Base-by-base conservation (phyloP, 2,888 invertebrate species). In the Anthophora plumipes region DNA sequence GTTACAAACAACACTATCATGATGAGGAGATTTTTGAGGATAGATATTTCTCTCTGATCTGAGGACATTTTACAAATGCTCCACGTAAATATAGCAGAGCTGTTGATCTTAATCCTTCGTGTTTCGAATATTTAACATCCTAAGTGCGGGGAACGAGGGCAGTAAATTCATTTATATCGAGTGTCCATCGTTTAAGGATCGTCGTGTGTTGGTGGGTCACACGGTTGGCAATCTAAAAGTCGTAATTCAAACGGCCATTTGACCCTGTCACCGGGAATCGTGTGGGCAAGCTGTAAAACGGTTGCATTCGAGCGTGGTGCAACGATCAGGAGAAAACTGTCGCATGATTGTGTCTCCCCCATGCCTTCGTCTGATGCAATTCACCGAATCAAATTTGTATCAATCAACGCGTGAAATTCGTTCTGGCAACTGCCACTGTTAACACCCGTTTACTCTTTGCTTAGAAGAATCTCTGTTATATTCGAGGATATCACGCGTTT, bases 111-210 rank as follows among this genome's bases (percentile, higher is more conserved):
- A 17, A 31, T 1, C 9, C 14, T 41, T 14, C 2, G 14, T 1
- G 7, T 0, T n/a, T 14, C 37, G 12, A 41, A 17, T 17, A 5
- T 25, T 48, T 31, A 52, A 12, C 2, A 17, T 20, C 22, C 39
- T 14, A 41, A n/a, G 11, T 17, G 52, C 14, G 11, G 7, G 4
- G 14, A 43, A 31, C 68, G 75, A 14, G 50, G 31, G 71, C 77
- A 75, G 77, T 87, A 85, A 87, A 86, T 86, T 86, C 81, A 83
- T 86, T n/a, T 80, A 77, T 67, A 76, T 73, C 61, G 68, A 48
- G 48, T 80, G 76, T 70, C 71, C 79, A 81, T 79, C 79, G 73
- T 76, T 87, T 83, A 83, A 73, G 63, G 54, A 75, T 64, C 59
- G 57, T 41, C 20, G n/a, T 22, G 55, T 72, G 60, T 59, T 74